Conservation (phyloP, 2,113 vertebrate species). For the Python bivittatus region DNA sequence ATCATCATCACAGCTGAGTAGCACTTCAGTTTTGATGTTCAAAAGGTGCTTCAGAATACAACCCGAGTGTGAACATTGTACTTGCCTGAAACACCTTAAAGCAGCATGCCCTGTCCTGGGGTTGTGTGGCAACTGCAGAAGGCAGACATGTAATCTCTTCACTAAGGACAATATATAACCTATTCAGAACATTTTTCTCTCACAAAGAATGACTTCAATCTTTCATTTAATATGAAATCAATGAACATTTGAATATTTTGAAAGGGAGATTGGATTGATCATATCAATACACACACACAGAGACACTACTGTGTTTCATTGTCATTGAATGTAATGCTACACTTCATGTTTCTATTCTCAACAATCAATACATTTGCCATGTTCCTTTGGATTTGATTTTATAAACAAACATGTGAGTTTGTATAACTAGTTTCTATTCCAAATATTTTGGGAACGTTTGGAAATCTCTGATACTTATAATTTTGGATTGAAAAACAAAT, state of each 20-base stretch:
- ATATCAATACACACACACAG: background rate
- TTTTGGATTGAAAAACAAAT: slow-evolving; percentile 69
- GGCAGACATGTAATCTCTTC: background rate
- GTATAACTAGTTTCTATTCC: background rate
- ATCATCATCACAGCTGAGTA: background rate
- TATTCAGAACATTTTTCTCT: background rate
- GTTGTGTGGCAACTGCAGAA: background rate
- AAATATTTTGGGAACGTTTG: background rate
- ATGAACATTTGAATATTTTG: background rate
- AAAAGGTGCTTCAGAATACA: background rate
- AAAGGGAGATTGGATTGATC: slow-evolving; percentile 22
- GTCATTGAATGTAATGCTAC: background rate
- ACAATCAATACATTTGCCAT: slow-evolving; percentile 21
- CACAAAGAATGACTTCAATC: background rate
- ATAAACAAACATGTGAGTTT: background rate
- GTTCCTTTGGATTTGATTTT: slow-evolving; percentile 31
- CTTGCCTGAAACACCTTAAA: background rate
- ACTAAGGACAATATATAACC: background rate
- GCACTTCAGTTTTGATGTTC: background rate
- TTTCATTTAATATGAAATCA: background rate
- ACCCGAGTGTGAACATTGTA: background rate
- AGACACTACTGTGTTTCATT: background rate
- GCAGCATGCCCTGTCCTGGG: background rate
- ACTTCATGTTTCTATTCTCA: slow-evolving; percentile 3
- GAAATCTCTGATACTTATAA: slow-evolving; percentile 42